Base-by-base conservation (phyloP, 2,888 invertebrate genomes). In the Stenotaenia linearis region DNA sequence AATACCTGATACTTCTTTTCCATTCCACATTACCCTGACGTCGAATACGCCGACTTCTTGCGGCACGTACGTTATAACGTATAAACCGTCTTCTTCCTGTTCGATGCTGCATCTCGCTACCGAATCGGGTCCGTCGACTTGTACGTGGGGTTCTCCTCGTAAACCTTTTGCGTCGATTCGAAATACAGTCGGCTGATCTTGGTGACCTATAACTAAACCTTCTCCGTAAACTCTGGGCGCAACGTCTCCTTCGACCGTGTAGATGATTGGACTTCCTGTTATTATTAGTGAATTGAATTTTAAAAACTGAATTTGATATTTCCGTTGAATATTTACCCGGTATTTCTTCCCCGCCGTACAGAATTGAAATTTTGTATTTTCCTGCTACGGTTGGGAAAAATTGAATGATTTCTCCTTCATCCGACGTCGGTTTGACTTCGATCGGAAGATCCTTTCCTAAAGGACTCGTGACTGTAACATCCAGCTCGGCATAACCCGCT, bases 31-130 rank as follows among this genome's bases (percentile, higher is more conserved):
- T 82, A 98, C 92, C 81, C 93, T 89, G 37, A 97, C 91, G 86
- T 96, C 95, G 85, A 96, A 97, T 56, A 92, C 90, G 0, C 98
- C 98, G n/a, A 95, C 93, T 84, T 95, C 94, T 0, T 93, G 90
- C 0, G 98, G 97, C 0, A 93, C 91, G 86, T 97, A 98, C 0
- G 94, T 92, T 76, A 97, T 94, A 81, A 92, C 91, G 90, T 94
- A 97, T 82, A 94, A 93, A 0, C 94, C 93, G 79, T 87, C 85
- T 25, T 85, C 84, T 79, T 87, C 85, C 85, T 82, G 88, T 81
- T 87, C 87, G 12, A 89, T 83, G 86, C 88, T 84, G 86, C 89
- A 84, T 84, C 90, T 86, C 81, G 90, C 85, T 87, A 86, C 89
- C 79, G 89, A 90, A 82, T 90, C 90, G 1, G 91, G 91, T 3